These are phyloP conservation scores for Leptestheria dahalacensis DNA, from an alignment of 1,140 invertebrate species.

Conservation along the genomic window DNA sequence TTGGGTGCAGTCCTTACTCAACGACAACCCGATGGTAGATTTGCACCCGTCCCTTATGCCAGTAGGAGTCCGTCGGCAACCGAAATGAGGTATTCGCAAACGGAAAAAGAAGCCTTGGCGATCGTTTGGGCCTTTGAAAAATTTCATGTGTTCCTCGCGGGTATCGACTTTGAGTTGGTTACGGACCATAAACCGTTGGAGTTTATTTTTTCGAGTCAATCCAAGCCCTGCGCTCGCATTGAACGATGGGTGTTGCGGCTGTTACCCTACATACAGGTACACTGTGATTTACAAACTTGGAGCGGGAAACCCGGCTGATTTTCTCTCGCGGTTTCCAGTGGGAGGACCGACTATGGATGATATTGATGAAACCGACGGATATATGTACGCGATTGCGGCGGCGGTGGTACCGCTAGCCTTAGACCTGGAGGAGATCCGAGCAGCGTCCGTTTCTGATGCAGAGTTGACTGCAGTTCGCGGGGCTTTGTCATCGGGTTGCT, in stretches of 20 bases:
- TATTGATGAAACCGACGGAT: neutral
- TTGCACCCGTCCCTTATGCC: slow-evolving; percentile 24
- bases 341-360: too few relatives aligned
- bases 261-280: neutral
- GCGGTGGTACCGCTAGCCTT: neutral
- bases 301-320: neutral
- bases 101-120: slow-evolving; percentile 26
- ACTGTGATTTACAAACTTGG: neutral
- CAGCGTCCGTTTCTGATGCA: neutral
- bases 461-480: neutral
- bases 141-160: slow-evolving; percentile 19
- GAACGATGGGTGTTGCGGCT: neutral
- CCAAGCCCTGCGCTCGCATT: neutral
- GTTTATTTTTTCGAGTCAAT: neutral
- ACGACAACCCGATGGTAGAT: neutral
- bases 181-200: slow-evolving; percentile 1
- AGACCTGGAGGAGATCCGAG: neutral
- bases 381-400: neutral
- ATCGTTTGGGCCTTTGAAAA: slow-evolving; percentile 23
- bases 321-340: neutral
- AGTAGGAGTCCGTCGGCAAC: slow-evolving; percentile 19
- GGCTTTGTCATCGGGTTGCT: neutral
- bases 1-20: slow-evolving; percentile 27
- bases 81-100: slow-evolving; percentile 23
- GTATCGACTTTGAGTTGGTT: neutral